phyloP scores from a whole-genome alignment of 2,797 vertebrate genomes.

The Harpagifer antarcticus region DNA sequence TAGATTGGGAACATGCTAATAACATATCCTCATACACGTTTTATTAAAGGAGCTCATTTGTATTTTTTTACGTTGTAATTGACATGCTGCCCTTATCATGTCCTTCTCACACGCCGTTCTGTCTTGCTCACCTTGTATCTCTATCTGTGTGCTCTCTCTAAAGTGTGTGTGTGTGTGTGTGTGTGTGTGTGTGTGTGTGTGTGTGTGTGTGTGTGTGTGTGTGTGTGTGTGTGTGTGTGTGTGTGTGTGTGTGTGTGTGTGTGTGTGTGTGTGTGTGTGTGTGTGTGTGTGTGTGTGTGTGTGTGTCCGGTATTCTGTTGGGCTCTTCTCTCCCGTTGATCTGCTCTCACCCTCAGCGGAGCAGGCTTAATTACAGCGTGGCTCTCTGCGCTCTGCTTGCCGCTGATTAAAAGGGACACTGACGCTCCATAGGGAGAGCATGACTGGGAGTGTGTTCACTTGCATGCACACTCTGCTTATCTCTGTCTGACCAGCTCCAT shows the following conservation, averaged over 20 bases:
- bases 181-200: slow-evolving; percentile 21
- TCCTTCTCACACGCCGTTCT: slow-evolving; percentile 9
- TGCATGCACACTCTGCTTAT: slow-evolving; percentile 79
- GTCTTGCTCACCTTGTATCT: slow-evolving; percentile 47
- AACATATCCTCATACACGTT: neutral
- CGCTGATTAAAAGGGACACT: slow-evolving; percentile 81
- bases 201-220: slow-evolving; percentile 14
- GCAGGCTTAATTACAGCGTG: slow-evolving; percentile 75
- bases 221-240: slow-evolving; percentile 23
- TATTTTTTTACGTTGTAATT: neutral
- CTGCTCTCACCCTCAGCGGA: slow-evolving; percentile 68
- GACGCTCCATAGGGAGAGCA: slow-evolving; percentile 70
- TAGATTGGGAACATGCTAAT: neutral
- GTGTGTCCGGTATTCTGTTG: slow-evolving; percentile 45
- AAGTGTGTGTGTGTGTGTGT: slow-evolving; percentile 15
- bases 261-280: slow-evolving; percentile 16
- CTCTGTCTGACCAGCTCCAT: slow-evolving; percentile 77
- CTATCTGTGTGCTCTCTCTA: slow-evolving; percentile 24
- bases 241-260: slow-evolving; percentile 32
- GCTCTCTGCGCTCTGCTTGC: slow-evolving; percentile 70
- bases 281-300: slow-evolving; percentile 18
- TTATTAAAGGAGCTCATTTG: neutral
- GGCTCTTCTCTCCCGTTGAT: slow-evolving; percentile 71
- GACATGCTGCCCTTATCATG: slow-evolving; percentile 1
- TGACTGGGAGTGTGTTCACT: slow-evolving; percentile 77